phyloP scores from a whole-genome alignment of 2,888 invertebrate species.

The Cryptus viduatorius region DNA sequence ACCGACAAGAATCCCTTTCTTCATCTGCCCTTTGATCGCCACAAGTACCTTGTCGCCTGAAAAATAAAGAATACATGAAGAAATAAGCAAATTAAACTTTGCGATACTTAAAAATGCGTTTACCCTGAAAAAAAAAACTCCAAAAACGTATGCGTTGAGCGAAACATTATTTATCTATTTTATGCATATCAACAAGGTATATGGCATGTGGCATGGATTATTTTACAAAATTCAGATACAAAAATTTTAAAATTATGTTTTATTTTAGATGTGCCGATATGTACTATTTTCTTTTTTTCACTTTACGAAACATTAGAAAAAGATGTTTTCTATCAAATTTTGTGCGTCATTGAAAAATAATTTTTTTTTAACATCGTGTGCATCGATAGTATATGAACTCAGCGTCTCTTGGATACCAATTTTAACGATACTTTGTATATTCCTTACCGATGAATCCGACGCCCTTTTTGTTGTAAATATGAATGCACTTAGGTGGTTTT shows the following conservation, averaged over 20 bases:
- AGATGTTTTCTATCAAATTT: too few relatives aligned
- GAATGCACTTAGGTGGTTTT: conserved; percentile 96
- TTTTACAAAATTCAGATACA: too few relatives aligned
- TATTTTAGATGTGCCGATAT: too few relatives aligned
- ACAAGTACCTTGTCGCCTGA: conserved; percentile 95
- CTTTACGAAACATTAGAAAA: too few relatives aligned
- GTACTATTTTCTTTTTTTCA: too few relatives aligned
- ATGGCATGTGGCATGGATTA: too few relatives aligned
- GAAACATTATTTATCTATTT: too few relatives aligned
- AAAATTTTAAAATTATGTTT: too few relatives aligned
- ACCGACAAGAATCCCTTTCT: conserved; percentile 96
- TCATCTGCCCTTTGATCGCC: conserved; percentile 98
- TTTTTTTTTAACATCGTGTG: background rate
- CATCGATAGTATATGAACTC: background rate
- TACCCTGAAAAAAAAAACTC: too few relatives aligned
- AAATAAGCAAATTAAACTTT: background rate
- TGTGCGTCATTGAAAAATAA: background rate
- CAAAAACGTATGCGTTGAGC: too few relatives aligned
- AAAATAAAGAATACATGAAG: conserved; percentile 47
- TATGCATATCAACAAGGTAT: too few relatives aligned
- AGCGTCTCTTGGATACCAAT: background rate
- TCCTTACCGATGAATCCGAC: conserved; percentile 88
- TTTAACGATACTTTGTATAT: background rate
- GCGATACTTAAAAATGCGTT: too few relatives aligned
- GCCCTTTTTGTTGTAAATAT: conserved; percentile 94